These are phyloP conservation scores for Aspidiotus destructor DNA, from an alignment of 2,888 invertebrate species.

Conservation along the genomic window DNA sequence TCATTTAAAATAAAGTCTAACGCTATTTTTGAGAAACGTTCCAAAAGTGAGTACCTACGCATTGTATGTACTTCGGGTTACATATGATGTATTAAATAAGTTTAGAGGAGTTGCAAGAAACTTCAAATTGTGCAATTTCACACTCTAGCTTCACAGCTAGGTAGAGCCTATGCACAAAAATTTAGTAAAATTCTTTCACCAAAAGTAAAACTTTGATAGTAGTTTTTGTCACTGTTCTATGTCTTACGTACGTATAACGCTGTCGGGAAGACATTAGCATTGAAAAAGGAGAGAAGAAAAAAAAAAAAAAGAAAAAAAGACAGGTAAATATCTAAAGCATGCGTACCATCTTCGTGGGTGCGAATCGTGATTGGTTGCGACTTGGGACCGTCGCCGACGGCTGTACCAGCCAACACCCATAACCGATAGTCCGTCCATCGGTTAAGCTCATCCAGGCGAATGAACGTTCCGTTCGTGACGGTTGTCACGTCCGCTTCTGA, in stretches of 20 bases:
- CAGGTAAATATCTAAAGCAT: neutral
- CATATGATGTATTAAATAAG: too few species aligned
- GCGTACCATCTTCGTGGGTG: constrained; percentile 99
- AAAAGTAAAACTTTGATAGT: too few species aligned
- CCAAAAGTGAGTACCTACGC: too few species aligned
- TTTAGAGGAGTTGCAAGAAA: too few species aligned
- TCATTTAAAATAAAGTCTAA: too few species aligned
- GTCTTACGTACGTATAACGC: constrained; percentile 14
- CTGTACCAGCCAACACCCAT: constrained; percentile 92
- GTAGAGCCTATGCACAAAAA: too few species aligned
- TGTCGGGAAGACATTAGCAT: neutral
- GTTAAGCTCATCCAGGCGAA: constrained; percentile 78
- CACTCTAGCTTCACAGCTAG: too few species aligned
- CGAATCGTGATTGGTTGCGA: constrained; percentile 84
- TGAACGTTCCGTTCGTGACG: constrained; percentile 62
- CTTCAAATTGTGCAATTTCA: too few species aligned
- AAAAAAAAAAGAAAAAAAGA: constrained; percentile 27
- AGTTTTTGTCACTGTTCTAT: too few species aligned
- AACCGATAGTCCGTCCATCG: constrained; percentile 95
- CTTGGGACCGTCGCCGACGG: constrained; percentile 89
- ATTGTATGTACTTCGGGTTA: too few species aligned
- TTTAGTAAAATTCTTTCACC: too few species aligned
- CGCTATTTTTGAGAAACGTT: too few species aligned
- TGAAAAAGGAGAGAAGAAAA: constrained; percentile 6
- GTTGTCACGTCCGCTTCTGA: constrained; percentile 72